Evolutionary conservation across 2,888 invertebrate species (phyloP).

Genomic region (Chouioia cunea): DNA sequence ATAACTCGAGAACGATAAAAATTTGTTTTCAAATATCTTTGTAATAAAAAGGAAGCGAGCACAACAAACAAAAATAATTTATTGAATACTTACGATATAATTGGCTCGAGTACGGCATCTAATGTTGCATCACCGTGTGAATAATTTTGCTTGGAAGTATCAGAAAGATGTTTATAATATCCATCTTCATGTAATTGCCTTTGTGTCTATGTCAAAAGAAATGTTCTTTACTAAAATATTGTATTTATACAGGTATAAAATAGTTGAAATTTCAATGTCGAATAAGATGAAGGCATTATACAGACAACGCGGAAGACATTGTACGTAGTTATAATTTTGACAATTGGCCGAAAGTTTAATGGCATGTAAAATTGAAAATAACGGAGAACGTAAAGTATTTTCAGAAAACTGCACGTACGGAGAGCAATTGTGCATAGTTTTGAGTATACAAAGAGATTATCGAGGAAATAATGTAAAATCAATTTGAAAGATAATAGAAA

Average conservation of each 20-base stretch:
- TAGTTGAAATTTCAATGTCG: background rate
- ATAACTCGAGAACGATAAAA: background rate
- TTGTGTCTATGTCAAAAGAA: slow-evolving; percentile 67
- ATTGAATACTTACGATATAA: slow-evolving; percentile 65
- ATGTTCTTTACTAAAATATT: slow-evolving; percentile 57
- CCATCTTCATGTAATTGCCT: slow-evolving; percentile 66
- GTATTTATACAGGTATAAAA: slow-evolving; percentile 5
- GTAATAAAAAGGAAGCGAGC: no score
- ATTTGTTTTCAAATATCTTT: background rate
- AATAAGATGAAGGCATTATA: no score
- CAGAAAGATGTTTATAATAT: slow-evolving; percentile 66
- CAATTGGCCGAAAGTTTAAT: no score
- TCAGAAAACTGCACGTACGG: no score
- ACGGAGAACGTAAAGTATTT: no score
- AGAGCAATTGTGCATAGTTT: no score
- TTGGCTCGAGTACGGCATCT: slow-evolving; percentile 67
- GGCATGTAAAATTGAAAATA: no score
- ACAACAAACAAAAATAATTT: background rate
- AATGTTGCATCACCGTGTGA: slow-evolving; percentile 65
- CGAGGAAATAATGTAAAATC: no score
- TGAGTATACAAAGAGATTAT: no score
- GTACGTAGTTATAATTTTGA: no score
- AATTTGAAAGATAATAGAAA: no score
- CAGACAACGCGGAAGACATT: no score
- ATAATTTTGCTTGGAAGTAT: slow-evolving; percentile 62